Conservation (phyloP, 2,888 invertebrate species). For the Thera obeliscata region DNA sequence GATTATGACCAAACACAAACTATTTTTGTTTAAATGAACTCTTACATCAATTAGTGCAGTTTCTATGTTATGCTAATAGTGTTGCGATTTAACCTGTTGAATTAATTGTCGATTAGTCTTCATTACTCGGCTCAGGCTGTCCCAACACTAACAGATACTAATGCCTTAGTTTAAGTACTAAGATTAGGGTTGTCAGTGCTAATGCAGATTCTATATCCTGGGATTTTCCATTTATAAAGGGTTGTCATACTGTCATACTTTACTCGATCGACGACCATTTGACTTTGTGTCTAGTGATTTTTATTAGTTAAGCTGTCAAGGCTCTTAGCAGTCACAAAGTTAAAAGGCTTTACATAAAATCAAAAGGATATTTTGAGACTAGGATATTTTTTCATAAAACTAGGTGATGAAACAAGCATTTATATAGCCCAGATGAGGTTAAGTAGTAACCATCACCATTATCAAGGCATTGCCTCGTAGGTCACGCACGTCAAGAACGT, state of each 20-base stretch:
- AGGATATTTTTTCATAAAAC: too few species aligned
- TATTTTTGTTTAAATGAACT: neutral
- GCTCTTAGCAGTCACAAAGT: too few species aligned
- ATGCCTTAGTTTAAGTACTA: conserved; percentile 59
- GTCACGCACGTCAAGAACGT: neutral
- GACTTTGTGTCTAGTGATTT: too few species aligned
- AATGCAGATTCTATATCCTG: conserved; percentile 7
- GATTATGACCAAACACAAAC: neutral
- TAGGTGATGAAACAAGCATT: too few species aligned
- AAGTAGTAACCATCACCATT: neutral
- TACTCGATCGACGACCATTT: too few species aligned
- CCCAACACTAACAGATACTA: conserved; percentile 75
- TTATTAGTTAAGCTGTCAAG: too few species aligned
- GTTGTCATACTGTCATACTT: too few species aligned
- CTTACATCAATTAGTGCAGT: conserved; percentile 2
- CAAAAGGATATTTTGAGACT: too few species aligned
- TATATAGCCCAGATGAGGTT: too few species aligned
- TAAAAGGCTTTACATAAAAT: too few species aligned
- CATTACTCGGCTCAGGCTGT: conserved; percentile 64
- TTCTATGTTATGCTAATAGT: conserved; percentile 26
- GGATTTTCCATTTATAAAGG: conserved; percentile 7
- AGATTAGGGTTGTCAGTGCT: conserved; percentile 54
- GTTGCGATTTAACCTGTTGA: conserved; percentile 71
- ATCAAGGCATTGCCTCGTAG: neutral
- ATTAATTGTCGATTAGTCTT: conserved; percentile 78